A percentile compares a stretch with the other conserved stretches of the same genome.
Evolutionary conservation across 2,113 vertebrate genomes (phyloP).

Genomic region (Drymodes brunneopygia): DNA sequence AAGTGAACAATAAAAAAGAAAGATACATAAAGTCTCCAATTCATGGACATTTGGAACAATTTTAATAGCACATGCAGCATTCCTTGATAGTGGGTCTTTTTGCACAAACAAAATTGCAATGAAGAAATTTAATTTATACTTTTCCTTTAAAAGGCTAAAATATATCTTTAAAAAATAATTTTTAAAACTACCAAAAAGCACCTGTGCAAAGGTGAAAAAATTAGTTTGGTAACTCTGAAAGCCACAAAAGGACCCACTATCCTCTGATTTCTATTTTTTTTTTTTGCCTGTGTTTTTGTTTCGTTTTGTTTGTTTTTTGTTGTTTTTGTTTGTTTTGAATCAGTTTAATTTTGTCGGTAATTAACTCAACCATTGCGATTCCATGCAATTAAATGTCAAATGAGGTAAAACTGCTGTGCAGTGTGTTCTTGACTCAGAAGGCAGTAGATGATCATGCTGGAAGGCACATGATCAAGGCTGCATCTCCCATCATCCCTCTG

Average conservation of each 20-base stretch:
- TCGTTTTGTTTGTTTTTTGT: neutral
- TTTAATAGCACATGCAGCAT: conserved; percentile 84
- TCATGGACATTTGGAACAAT: conserved; percentile 77
- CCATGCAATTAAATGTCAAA: conserved; percentile 84
- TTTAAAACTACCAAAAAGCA: conserved; percentile 71
- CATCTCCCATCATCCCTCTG: conserved; percentile 95
- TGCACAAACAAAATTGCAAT: conserved; percentile 82
- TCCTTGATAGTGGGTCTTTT: conserved; percentile 99
- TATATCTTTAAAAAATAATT: conserved; percentile 68
- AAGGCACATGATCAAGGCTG: conserved; percentile 93
- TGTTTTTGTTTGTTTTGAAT: neutral
- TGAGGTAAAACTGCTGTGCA: conserved; percentile 89
- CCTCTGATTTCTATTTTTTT: conserved; percentile 73
- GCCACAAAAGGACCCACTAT: conserved; percentile 99
- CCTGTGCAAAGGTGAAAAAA: conserved; percentile 74
- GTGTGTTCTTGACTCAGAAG: conserved; percentile 91
- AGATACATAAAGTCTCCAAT: conserved; percentile 77
- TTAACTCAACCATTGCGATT: conserved; percentile 75
- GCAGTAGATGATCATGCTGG: conserved; percentile 90
- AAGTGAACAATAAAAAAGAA: conserved; percentile 72
- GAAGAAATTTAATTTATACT: conserved; percentile 58
- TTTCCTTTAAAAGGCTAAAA: conserved; percentile 75
- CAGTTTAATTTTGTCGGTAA: conserved; percentile 71
- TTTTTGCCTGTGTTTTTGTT: neutral
- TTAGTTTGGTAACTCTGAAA: conserved; percentile 83